Evolutionary conservation across 2,113 vertebrate genomes (phyloP).

Genomic region (Micromys minutus): DNA sequence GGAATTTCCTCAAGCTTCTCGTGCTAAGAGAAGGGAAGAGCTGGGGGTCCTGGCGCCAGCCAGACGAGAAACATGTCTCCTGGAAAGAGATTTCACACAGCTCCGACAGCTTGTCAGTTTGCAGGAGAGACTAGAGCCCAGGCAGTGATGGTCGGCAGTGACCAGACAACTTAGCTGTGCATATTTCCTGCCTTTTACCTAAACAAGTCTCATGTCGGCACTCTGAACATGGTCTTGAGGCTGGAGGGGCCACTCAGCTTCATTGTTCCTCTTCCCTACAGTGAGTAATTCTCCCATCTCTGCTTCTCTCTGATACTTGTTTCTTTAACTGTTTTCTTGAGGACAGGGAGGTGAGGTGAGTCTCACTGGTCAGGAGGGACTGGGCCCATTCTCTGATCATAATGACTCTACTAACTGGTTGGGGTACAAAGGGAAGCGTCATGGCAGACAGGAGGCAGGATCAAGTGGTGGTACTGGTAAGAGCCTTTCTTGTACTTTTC

Average conservation of each 20-base stretch:
- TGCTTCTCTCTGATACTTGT: background rate
- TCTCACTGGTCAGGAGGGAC: background rate
- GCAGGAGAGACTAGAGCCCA: background rate
- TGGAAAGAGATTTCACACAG: background rate
- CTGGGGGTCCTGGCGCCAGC: background rate
- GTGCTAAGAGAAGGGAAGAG: background rate
- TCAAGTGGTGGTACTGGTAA: rapidly evolving
- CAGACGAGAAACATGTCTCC: background rate
- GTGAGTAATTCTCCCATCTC: background rate
- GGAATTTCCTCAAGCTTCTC: background rate
- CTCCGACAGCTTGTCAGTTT: background rate
- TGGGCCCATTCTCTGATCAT: background rate
- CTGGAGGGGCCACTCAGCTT: background rate
- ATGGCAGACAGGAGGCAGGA: background rate
- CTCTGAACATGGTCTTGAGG: background rate
- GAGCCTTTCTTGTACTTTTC: background rate
- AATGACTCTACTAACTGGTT: background rate
- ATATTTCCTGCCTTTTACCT: background rate
- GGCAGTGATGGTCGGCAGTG: background rate
- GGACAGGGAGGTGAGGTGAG: background rate
- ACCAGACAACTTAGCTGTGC: background rate
- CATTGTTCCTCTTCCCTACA: background rate
- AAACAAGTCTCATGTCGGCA: background rate
- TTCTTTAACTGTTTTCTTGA: background rate
- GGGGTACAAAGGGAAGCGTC: background rate